These are phyloP conservation scores for Sphaeramia orbicularis DNA, from an alignment of 2,797 vertebrate genomes.

Conservation along the genomic window DNA sequence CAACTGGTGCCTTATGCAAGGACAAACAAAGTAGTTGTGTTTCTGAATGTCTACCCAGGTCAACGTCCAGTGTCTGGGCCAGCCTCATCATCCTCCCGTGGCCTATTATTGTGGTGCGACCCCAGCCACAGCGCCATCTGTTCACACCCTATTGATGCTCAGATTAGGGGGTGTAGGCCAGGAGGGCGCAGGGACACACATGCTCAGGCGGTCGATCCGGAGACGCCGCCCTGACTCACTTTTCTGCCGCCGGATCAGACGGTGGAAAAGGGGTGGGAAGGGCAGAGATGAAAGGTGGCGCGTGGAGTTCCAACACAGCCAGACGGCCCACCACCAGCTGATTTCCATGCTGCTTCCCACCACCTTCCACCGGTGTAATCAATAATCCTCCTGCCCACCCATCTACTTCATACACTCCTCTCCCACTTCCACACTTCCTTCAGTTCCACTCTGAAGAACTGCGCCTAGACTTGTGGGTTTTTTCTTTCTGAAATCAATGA, in stretches of 20 bases:
- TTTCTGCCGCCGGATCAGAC: constrained; percentile 34
- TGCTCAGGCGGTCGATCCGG: constrained; percentile 29
- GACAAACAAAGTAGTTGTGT: constrained; percentile 66
- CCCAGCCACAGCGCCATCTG: constrained; percentile 68
- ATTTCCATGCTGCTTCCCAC: constrained; percentile 50
- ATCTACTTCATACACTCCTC: constrained; percentile 7
- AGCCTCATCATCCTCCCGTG: constrained; percentile 63
- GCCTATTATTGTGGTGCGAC: constrained; percentile 58
- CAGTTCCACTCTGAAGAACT: too few species aligned
- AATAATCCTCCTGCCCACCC: constrained; percentile 33
- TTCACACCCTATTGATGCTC: constrained; percentile 54
- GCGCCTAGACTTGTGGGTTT: constrained; percentile 11
- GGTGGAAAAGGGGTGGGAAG: not conserved
- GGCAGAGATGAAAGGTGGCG: constrained; percentile 39
- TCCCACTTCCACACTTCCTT: constrained; percentile 12
- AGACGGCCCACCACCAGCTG: constrained; percentile 45
- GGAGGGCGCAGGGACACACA: constrained; percentile 54
- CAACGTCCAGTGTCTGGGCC: constrained; percentile 60
- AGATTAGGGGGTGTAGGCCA: constrained; percentile 67
- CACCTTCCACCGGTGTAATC: constrained; percentile 32
- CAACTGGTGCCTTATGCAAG: constrained; percentile 58
- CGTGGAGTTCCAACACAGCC: constrained; percentile 10
- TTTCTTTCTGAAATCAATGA: constrained; percentile 46
- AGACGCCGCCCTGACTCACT: constrained; percentile 22
- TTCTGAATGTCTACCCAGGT: constrained; percentile 51